Conservation (phyloP, 2,888 invertebrate genomes). For the Desoria tigrina region DNA sequence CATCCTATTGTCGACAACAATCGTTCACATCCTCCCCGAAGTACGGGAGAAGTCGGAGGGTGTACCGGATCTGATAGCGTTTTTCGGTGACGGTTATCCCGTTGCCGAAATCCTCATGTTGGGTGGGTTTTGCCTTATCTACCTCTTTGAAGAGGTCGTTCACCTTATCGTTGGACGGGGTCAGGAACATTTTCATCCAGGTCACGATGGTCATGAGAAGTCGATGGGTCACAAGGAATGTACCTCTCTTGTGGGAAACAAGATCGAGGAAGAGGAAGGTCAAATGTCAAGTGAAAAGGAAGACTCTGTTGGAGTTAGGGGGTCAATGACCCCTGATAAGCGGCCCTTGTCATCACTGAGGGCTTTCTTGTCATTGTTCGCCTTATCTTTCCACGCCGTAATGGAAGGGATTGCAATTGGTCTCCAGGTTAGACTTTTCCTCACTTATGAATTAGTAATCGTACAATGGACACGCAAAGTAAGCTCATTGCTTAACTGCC, state of each 20-base stretch:
- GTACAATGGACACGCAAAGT: too few species aligned
- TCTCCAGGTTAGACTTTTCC: constrained; percentile 60
- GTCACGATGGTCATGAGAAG: neutral
- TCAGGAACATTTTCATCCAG: constrained; percentile 1
- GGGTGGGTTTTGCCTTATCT: constrained; percentile 37
- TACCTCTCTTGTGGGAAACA: neutral
- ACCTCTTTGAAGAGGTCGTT: constrained; percentile 43
- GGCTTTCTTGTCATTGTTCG: constrained; percentile 60
- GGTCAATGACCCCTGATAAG: too few species aligned
- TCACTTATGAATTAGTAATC: neutral
- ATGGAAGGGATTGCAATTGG: constrained; percentile 81
- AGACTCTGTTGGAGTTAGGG: too few species aligned
- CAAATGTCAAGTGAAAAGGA: neutral
- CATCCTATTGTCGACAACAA: constrained; percentile 62
- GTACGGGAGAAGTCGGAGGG: constrained; percentile 58
- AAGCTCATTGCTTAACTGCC: too few species aligned
- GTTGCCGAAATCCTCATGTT: constrained; percentile 38
- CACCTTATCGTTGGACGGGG: constrained; percentile 36
- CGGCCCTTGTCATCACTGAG: neutral
- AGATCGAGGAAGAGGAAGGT: neutral
- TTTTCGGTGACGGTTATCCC: neutral
- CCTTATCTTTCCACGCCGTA: constrained; percentile 75
- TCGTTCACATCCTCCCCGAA: constrained; percentile 78
- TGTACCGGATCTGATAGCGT: neutral
- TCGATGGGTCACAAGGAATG: neutral